These are phyloP conservation scores for Burhinus oedicnemus DNA, from an alignment of 2,113 vertebrate species.

Conservation along the genomic window DNA sequence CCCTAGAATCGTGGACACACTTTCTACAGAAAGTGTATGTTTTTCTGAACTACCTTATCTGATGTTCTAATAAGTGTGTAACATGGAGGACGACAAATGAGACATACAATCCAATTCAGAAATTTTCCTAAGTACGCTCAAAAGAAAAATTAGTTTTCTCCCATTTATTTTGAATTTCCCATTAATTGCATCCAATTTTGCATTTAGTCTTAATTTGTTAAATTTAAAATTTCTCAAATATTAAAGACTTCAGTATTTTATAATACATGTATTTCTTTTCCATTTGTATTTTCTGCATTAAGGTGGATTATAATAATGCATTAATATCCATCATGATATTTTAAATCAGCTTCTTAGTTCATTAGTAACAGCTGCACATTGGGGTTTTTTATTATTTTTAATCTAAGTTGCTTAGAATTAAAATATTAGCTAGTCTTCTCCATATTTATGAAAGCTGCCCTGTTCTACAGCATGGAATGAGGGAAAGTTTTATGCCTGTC, in stretches of 20 bases:
- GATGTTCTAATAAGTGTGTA: background rate
- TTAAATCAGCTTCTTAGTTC: slow-evolving; percentile 43
- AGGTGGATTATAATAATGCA: slow-evolving; percentile 38
- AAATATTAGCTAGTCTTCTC: slow-evolving; percentile 29
- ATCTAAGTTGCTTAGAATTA: slow-evolving; percentile 24
- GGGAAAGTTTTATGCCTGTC: background rate
- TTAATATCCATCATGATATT: slow-evolving; percentile 43
- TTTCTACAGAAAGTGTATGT: background rate
- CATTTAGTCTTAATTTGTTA: slow-evolving; percentile 25
- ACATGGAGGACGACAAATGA: background rate
- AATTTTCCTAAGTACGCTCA: background rate
- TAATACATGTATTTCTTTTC: background rate
- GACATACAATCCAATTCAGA: background rate
- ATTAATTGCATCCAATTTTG: background rate
- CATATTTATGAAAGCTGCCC: slow-evolving; percentile 1
- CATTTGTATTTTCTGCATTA: background rate
- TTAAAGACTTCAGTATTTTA: background rate
- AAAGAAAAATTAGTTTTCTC: background rate
- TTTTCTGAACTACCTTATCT: background rate
- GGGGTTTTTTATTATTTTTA: background rate
- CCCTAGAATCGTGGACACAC: background rate
- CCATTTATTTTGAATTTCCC: slow-evolving; percentile 12
- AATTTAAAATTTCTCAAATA: slow-evolving; percentile 41
- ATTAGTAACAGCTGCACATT: slow-evolving; percentile 51
- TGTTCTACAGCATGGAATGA: background rate